Evolutionary conservation across 2,113 vertebrate genomes (phyloP), one percentile per base, ranked within the genome.

Genomic region (Cacatua alba): DNA sequence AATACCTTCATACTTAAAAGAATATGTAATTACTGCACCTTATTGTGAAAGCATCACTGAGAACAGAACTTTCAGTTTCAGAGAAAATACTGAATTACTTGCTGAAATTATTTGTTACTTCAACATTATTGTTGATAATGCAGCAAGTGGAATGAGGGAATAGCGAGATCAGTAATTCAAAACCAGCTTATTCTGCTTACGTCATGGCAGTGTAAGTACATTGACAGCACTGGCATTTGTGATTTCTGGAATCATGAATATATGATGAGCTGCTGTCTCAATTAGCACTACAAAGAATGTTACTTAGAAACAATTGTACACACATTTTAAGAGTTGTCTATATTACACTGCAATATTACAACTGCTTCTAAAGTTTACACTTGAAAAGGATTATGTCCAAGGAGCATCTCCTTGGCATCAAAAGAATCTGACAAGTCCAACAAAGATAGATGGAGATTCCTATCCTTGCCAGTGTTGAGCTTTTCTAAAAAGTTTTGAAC

Each of bases 181-280:
- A 91, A 29, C 9, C 28, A 84, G 8, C 8, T 74, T 62, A 49
- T 72, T 93, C 23, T 15, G 87, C 29, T 72, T 82, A 21, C 1
- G 2, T 52, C 35, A 46, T 19, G 75, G 65, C 57, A 51, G 8
- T 51, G 21, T 59, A 60, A 84, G 51, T 88, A 87, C 39, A 75
- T 1, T 71, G 84, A 55, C 46, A 79, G 39, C 31, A 79, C 13
- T 48, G 33, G 62, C 44, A 80, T 52, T 86, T 85, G 21, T 23
- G 28, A 33, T 85, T 95, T 87, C 52, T 94, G 35, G 63, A 82
- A 82, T 82, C 44, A 69, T 82, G 33, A 90, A 86, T 86, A 78
- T 87, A 31, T 33, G 28, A 81, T 41, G 15, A 74, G 10, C 3
- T 52, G 6, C 15, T 55, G 37, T 55, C 48, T 75, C 53, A 90